Percentiles rank a stretch among this genome's conserved stretches.
These are phyloP conservation scores for Perdita meconis DNA, from an alignment of 2,888 invertebrate species.

Conservation along the genomic window DNA sequence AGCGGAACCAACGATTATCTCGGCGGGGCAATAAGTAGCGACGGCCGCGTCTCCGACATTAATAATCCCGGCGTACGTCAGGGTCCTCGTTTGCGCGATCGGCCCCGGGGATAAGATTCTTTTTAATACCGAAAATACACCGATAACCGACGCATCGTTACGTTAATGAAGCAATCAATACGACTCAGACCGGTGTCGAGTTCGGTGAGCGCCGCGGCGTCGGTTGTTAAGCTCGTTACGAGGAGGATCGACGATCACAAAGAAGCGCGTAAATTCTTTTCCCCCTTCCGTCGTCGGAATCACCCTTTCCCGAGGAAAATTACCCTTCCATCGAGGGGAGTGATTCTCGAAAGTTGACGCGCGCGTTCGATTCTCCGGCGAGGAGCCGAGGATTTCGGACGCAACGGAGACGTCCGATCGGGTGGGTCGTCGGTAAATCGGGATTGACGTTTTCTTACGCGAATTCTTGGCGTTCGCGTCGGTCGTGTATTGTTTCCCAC, in stretches of 20 bases:
- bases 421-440: conserved; percentile 62
- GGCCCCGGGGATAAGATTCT: conserved; percentile 47
- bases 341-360: background rate
- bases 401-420: conserved; percentile 66
- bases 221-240: conserved; percentile 44
- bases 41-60: conserved; percentile 46
- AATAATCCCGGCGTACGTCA: conserved; percentile 44
- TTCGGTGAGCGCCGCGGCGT: background rate
- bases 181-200: conserved; percentile 25
- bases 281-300: background rate
- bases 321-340: too few species aligned
- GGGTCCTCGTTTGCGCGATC: conserved; percentile 57
- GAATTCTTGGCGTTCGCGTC: conserved; percentile 41
- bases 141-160: conserved; percentile 61
- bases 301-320: conserved; percentile 10
- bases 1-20: conserved; percentile 55
- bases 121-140: conserved; percentile 56
- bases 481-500: conserved; percentile 55
- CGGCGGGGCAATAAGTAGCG: conserved; percentile 37
- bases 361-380: too few species aligned
- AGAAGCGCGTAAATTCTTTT: conserved; percentile 34
- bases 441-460: conserved; percentile 64
- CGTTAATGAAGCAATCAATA: conserved; percentile 66
- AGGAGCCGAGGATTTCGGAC: conserved; percentile 65
- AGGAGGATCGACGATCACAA: conserved; percentile 39